A percentile compares a stretch with the other conserved stretches of the same genome.
Evolutionary conservation across 2,797 vertebrate species (phyloP).

Genomic region (Thripadectes ignobilis): DNA sequence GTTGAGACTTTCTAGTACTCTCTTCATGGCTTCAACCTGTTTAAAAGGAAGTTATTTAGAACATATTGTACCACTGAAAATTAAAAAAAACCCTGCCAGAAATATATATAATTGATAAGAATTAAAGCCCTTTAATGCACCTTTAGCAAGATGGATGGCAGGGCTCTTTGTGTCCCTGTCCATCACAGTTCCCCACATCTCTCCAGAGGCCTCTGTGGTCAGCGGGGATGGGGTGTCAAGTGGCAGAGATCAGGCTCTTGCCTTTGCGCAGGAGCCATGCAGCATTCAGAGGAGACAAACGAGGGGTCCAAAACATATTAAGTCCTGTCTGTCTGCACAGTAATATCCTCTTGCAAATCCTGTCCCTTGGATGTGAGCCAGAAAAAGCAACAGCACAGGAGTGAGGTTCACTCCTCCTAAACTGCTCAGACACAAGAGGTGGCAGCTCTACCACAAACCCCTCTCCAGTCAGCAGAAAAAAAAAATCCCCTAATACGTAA

Average conservation of each 20-base stretch:
- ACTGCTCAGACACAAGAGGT: not conserved
- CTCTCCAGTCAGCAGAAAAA: not conserved
- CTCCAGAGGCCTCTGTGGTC: not conserved
- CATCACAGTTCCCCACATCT: not conserved
- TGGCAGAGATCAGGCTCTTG: not conserved
- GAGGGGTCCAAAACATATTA: not conserved
- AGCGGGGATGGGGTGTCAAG: not conserved
- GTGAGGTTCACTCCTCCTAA: not conserved
- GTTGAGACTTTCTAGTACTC: conserved; percentile 83
- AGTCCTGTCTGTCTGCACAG: not conserved
- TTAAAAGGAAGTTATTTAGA: conserved; percentile 29
- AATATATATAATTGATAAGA: not conserved
- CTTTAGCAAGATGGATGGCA: not conserved
- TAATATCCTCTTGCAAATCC: not conserved
- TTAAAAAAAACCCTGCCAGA: not conserved
- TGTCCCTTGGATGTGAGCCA: not conserved
- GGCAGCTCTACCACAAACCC: not conserved
- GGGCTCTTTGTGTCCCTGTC: not conserved
- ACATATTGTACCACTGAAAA: not conserved
- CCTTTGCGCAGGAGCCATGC: not conserved
- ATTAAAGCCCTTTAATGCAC: not conserved
- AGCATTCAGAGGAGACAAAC: not conserved
- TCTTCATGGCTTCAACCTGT: conserved; percentile 88
- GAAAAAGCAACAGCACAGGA: not conserved
- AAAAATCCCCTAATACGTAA: not conserved